These are phyloP conservation scores for Bicyclus anynana DNA, from an alignment of 1,140 invertebrate species.

Conservation along the genomic window DNA sequence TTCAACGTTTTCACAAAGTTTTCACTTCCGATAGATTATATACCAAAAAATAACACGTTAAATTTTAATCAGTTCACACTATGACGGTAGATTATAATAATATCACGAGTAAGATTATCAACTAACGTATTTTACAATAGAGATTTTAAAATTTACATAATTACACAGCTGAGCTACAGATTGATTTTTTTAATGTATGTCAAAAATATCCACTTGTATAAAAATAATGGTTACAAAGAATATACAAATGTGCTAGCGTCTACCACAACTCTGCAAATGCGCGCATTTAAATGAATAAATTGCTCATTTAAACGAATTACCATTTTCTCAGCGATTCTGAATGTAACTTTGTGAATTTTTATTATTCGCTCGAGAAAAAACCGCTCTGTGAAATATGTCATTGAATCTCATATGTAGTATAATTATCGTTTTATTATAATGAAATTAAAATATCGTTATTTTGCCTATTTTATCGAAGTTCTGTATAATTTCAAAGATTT, in stretches of 20 bases:
- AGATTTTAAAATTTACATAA: too few species aligned
- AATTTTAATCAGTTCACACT: too few species aligned
- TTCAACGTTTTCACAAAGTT: too few species aligned
- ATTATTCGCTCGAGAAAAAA: not conserved
- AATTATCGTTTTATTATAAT: not conserved
- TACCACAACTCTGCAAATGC: not conserved
- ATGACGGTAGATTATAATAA: too few species aligned
- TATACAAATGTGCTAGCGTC: not conserved
- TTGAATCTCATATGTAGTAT: not conserved
- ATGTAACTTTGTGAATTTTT: not conserved
- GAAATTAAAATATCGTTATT: too few species aligned
- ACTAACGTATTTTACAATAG: too few species aligned
- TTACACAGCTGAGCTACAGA: too few species aligned
- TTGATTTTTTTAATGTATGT: not conserved
- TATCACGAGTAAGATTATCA: too few species aligned
- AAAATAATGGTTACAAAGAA: not conserved
- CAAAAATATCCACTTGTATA: not conserved
- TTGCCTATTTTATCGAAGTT: too few species aligned
- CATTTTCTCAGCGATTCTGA: not conserved
- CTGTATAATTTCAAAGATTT: too few species aligned
- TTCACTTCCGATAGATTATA: too few species aligned
- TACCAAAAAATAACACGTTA: too few species aligned
- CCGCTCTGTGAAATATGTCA: not conserved
- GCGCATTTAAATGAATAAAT: not conserved
- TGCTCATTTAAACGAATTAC: slow-evolving; percentile 1